Conservation (phyloP, 2,113 vertebrate species). For the Pelecanoides urinatrix region DNA sequence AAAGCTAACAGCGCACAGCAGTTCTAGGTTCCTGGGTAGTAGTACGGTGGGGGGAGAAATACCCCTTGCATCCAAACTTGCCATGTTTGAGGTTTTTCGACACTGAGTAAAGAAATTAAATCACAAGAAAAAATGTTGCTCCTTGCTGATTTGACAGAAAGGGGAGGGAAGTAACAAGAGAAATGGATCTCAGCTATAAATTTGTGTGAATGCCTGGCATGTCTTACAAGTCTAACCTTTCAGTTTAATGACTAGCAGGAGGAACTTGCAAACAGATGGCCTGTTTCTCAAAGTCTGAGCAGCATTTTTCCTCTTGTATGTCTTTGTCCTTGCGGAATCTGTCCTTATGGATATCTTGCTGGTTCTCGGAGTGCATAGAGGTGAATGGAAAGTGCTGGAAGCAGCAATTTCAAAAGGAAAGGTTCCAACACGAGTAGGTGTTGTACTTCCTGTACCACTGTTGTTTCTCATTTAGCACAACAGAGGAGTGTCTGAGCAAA, state of each 20-base stretch:
- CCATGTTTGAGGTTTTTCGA: neutral
- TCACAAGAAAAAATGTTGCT: neutral
- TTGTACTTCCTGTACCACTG: neutral
- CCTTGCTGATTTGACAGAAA: neutral
- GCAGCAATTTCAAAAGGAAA: neutral
- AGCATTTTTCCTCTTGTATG: neutral
- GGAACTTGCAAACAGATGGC: constrained; percentile 13
- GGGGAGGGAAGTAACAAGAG: neutral
- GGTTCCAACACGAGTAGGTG: neutral
- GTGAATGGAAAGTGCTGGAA: neutral
- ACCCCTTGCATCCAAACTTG: neutral
- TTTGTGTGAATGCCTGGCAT: neutral
- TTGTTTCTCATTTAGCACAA: neutral
- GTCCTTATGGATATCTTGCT: neutral
- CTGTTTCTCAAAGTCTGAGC: neutral
- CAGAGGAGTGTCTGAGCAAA: neutral
- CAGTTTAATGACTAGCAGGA: neutral
- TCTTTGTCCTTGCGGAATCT: neutral
- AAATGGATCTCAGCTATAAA: neutral
- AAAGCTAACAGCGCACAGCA: neutral
- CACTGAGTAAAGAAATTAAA: neutral
- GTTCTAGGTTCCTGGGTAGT: neutral
- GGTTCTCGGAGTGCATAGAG: neutral
- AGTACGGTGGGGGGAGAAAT: neutral
- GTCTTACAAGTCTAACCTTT: neutral